A percentile compares a stretch with the other conserved stretches of the same genome.
Evolutionary conservation across 2,888 invertebrate genomes (phyloP).

Genomic region (Choristoneura rosaceana): DNA sequence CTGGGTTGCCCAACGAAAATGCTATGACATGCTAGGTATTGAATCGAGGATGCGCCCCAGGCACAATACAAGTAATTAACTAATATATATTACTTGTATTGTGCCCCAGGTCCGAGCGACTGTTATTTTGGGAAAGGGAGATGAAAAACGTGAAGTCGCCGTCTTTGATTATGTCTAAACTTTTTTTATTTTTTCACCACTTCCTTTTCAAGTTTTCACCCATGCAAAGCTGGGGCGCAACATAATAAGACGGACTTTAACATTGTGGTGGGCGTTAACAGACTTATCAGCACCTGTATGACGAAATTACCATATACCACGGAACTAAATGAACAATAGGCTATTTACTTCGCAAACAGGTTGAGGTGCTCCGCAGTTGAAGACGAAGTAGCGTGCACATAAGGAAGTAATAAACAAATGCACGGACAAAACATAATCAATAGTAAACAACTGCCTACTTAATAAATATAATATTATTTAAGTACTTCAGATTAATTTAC

Average conservation of each 20-base stretch:
- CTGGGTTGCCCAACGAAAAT: too few relatives aligned
- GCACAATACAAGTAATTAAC: too few relatives aligned
- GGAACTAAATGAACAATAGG: slow-evolving; percentile 3
- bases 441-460: not conserved
- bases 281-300: not conserved
- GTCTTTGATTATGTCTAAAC: too few relatives aligned
- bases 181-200: too few relatives aligned
- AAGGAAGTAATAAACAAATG: slow-evolving; percentile 10
- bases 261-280: not conserved
- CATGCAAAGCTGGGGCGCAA: not conserved
- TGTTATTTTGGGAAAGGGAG: too few relatives aligned
- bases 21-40: too few relatives aligned
- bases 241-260: not conserved
- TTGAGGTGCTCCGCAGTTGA: not conserved
- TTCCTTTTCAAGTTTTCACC: too few relatives aligned
- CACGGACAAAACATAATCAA: not conserved
- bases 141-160: too few relatives aligned
- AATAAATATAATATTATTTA: not conserved
- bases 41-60: too few relatives aligned
- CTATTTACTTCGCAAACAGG: slow-evolving; percentile 5
- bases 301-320: not conserved
- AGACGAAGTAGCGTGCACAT: not conserved
- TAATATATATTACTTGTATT: too few relatives aligned
- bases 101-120: too few relatives aligned
- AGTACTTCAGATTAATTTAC: not conserved